phyloP scores from a whole-genome alignment of 2,113 vertebrate species.

The Oryzias javanicus region DNA sequence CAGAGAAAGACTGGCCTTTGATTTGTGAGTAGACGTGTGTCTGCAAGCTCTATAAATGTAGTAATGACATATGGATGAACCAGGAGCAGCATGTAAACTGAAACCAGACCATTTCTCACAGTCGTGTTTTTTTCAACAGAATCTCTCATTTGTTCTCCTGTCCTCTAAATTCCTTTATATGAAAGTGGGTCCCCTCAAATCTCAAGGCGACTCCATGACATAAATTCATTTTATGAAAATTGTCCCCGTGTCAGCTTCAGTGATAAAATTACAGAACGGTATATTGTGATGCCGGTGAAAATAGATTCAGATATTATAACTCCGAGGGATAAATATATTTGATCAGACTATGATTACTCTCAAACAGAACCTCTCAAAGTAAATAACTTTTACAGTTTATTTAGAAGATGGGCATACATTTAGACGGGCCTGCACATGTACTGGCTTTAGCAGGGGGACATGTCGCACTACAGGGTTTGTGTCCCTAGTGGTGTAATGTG shows the following conservation, averaged over 20 bases:
- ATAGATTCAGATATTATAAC: conserved; percentile 38
- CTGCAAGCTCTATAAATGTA: conserved; percentile 50
- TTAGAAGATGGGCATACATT: not conserved
- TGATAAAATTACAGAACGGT: conserved; percentile 25
- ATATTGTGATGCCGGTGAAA: conserved; percentile 41
- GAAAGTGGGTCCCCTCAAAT: conserved; percentile 34
- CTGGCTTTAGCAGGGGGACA: too few species aligned
- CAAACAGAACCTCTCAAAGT: conserved; percentile 25
- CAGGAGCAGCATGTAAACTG: conserved; percentile 39
- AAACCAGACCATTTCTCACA: conserved; percentile 51
- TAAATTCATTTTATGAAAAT: conserved; percentile 46
- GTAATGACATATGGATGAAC: conserved; percentile 39
- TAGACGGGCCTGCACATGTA: too few species aligned
- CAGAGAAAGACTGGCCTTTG: conserved; percentile 27
- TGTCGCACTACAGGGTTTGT: too few species aligned
- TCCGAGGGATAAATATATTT: conserved; percentile 32
- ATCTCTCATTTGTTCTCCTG: conserved; percentile 28
- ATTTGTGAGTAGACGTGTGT: conserved; percentile 41
- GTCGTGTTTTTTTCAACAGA: conserved; percentile 26
- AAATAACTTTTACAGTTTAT: conserved; percentile 20
- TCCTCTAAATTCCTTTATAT: conserved; percentile 16
- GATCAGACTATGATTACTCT: conserved; percentile 41
- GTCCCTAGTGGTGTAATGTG: too few species aligned
- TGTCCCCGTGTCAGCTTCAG: conserved; percentile 19
- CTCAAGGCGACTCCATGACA: conserved; percentile 21